Conservation (phyloP, 1,140 invertebrate genomes). For the Aphidius gifuensis region DNA sequence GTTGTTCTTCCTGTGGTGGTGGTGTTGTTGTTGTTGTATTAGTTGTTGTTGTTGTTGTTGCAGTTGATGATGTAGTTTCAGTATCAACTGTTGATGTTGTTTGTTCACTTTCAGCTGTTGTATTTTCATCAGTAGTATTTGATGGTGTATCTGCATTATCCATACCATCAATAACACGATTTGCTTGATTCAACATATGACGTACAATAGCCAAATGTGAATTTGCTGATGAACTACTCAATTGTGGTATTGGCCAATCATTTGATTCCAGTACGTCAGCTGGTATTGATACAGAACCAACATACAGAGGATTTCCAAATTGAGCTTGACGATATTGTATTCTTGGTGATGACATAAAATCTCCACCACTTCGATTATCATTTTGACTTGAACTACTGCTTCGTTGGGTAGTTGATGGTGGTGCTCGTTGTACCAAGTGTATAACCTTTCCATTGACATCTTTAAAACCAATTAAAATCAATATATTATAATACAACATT, state of each 20-base stretch:
- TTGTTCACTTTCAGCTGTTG: constrained; percentile 5
- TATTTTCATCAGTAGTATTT: constrained; percentile 14
- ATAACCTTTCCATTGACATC: constrained; percentile 91
- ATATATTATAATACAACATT: constrained; percentile 14
- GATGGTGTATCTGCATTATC: constrained; percentile 41
- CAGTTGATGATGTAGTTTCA: constrained; percentile 19
- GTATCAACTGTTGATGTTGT: constrained; percentile 18
- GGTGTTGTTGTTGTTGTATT: constrained; percentile 17
- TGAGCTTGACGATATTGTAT: constrained; percentile 42
- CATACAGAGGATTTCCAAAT: constrained; percentile 59
- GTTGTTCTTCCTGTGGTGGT: constrained; percentile 15
- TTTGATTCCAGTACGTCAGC: constrained; percentile 59
- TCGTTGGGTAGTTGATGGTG: constrained; percentile 54
- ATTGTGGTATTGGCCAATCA: constrained; percentile 42
- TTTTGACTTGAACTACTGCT: constrained; percentile 40
- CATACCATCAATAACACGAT: constrained; percentile 47
- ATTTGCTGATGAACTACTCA: constrained; percentile 48
- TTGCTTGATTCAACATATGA: constrained; percentile 51
- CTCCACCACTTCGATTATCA: constrained; percentile 38
- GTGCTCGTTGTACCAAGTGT: constrained; percentile 87
- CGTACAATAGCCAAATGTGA: constrained; percentile 49
- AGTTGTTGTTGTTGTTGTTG: constrained; percentile 17
- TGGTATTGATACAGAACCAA: constrained; percentile 65
- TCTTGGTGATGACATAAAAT: constrained; percentile 27
- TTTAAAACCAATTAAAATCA: constrained; percentile 42